phyloP scores from a whole-genome alignment of 1,140 invertebrate species.

The Drosophila ercepeae region DNA sequence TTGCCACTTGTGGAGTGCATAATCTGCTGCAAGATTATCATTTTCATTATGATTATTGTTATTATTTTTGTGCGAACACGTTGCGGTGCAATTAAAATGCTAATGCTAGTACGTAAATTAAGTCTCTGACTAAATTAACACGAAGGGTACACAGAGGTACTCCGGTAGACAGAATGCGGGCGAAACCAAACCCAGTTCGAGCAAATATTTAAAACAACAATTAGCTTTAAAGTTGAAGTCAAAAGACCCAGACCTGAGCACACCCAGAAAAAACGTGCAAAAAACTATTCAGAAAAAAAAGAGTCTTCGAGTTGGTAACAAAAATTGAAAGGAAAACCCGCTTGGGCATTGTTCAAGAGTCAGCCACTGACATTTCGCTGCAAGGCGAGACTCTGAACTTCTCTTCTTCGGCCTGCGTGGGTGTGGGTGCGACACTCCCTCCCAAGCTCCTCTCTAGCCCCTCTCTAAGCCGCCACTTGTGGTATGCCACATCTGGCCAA shows the following conservation, averaged over 20 bases:
- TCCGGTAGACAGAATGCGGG: slow-evolving; percentile 6
- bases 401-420: slow-evolving; percentile 38
- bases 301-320: background rate
- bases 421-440: slow-evolving; percentile 45
- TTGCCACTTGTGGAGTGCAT: slow-evolving; percentile 37
- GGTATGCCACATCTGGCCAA: slow-evolving; percentile 34
- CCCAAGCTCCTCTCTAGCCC: background rate
- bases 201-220: slow-evolving; percentile 72
- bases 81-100: slow-evolving; percentile 61
- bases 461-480: background rate
- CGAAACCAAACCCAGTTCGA: slow-evolving; percentile 33
- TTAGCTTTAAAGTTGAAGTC: slow-evolving; percentile 37
- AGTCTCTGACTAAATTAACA: slow-evolving; percentile 53
- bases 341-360: slow-evolving; percentile 16
- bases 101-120: slow-evolving; percentile 55
- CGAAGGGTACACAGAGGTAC: slow-evolving; percentile 20
- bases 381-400: slow-evolving; percentile 50
- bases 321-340: slow-evolving; percentile 36
- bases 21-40: slow-evolving; percentile 33
- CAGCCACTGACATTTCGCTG: slow-evolving; percentile 63
- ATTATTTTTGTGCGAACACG: slow-evolving; percentile 14
- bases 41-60: slow-evolving; percentile 20
- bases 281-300: slow-evolving; percentile 30
- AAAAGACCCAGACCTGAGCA: slow-evolving; percentile 19
- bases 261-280: slow-evolving; percentile 51